A percentile compares a stretch with the other conserved stretches of the same genome.
These are phyloP conservation scores for Furcifer pardalis DNA, from an alignment of 2,797 vertebrate genomes.

Conservation along the genomic window DNA sequence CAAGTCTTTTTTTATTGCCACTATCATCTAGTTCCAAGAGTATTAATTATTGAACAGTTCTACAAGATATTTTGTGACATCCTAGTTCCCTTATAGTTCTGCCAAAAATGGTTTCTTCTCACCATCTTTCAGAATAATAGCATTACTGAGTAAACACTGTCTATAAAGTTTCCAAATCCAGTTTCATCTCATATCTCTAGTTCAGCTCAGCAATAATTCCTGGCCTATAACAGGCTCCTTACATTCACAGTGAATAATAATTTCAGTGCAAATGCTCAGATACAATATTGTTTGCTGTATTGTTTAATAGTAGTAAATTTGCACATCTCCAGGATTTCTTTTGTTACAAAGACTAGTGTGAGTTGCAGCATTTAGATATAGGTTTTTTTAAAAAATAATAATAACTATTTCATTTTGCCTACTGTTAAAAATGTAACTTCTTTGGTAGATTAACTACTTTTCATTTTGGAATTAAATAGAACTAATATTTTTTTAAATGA, in stretches of 20 bases:
- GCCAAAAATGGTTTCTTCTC: constrained; percentile 17
- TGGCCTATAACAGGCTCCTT: background rate
- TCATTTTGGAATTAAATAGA: too few species aligned
- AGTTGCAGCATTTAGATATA: too few species aligned
- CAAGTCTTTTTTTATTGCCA: constrained; percentile 20
- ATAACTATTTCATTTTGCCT: too few species aligned
- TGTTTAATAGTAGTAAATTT: background rate
- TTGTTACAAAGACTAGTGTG: too few species aligned
- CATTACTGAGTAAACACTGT: constrained; percentile 3
- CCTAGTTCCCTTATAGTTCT: background rate
- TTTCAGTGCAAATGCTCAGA: background rate
- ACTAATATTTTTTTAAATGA: too few species aligned
- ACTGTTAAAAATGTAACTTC: too few species aligned
- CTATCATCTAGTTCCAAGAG: constrained; percentile 36
- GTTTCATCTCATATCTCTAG: background rate
- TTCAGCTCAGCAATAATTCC: constrained; percentile 26
- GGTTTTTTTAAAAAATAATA: too few species aligned
- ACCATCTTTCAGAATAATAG: background rate
- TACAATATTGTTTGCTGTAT: background rate
- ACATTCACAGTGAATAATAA: background rate
- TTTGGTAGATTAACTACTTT: too few species aligned
- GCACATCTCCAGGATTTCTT: too few species aligned
- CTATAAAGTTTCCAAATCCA: background rate
- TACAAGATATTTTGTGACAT: constrained; percentile 22
- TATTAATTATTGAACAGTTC: constrained; percentile 22